Base-by-base conservation (phyloP, 92 coral and sea anemone genomes). In the Heteractis magnifica region DNA sequence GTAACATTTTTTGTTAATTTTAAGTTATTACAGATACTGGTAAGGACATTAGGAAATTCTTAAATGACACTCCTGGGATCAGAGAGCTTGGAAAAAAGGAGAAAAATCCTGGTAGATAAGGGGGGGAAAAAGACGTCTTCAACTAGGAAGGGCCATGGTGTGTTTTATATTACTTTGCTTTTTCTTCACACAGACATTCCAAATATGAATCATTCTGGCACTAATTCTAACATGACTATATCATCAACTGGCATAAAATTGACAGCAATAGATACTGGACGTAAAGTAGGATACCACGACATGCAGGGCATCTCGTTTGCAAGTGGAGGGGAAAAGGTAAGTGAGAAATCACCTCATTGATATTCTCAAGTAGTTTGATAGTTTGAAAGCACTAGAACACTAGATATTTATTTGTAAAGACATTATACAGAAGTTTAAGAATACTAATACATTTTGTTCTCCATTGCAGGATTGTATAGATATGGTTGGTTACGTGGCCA, bases 281-380 rank as follows among this genome's bases (percentile, higher is more conserved):
- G 78, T 79, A 85, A 92, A 84, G 88, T 96, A 65, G 80, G 88
- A 18, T 90, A 86, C 56, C 99, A 96, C 82, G 99, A 96, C 84
- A 96, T 96, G 99, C 99, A 96, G 79, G 99, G 99, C 75, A 96
- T 96, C 76, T 96, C 99, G 1, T 96, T 96, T 85, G 99, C 99
- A 62, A 96, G 99, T 89, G 99, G 99, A 34, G 99, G 99, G 59
- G 99, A 96, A 80, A 96, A 94, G 91, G 98, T 95, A 80, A 7
- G 86, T 56, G 10, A 13, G 41, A 53, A 77, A 74, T 18, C 16
- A 52, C 14, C 21, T 56, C 51, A 16, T 52, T 70, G 44, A 34
- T 34, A 34, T 34, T 34, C 44, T 34, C 44, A 34, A 34, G 44
- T 34, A 34, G 44, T 34, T 34, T 34, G 44, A 34, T 34, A 34